A percentile compares a stretch with the other conserved stretches of the same genome.
Conservation (phyloP, 1,140 invertebrate genomes). For the Aradophagus sp. region DNA sequence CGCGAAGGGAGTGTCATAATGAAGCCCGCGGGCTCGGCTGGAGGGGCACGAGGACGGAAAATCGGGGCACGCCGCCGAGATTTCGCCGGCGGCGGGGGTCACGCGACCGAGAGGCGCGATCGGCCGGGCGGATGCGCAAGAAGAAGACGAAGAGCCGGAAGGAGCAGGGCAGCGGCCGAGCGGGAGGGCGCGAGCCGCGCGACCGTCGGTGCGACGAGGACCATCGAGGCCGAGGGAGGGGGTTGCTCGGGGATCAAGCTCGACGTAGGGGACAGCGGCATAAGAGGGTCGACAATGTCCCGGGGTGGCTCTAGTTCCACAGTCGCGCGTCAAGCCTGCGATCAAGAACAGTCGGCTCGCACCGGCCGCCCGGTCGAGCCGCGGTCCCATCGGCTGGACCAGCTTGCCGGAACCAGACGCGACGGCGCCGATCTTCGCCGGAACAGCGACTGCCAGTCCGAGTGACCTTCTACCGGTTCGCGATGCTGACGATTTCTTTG, state of each 20-base stretch:
- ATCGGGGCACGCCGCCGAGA: conserved; percentile 21
- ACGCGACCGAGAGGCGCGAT: not conserved
- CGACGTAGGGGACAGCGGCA: conserved; percentile 65
- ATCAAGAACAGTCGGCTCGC: conserved; percentile 59
- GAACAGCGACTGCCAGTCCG: no score
- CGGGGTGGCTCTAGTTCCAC: conserved; percentile 69
- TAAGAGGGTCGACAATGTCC: conserved; percentile 71
- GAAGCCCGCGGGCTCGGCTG: conserved; percentile 53
- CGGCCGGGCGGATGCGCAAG: conserved; percentile 21
- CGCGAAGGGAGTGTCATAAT: conserved; percentile 65
- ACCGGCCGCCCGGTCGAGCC: conserved; percentile 3
- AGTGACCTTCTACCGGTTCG: no score
- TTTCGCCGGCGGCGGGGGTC: conserved; percentile 8
- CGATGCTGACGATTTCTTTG: no score
- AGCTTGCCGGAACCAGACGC: no score
- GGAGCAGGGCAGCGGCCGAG: conserved; percentile 16
- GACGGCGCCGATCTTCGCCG: no score
- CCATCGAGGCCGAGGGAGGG: conserved; percentile 26
- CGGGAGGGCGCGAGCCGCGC: conserved; percentile 34
- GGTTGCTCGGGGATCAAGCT: conserved; percentile 57
- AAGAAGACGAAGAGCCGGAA: conserved; percentile 31
- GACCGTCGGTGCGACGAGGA: conserved; percentile 32
- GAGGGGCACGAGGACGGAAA: conserved; percentile 24
- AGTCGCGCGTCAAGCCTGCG: conserved; percentile 71
- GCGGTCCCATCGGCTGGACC: no score